Evolutionary conservation across 2,888 invertebrate species (phyloP), one percentile per base, ranked within the genome.

Genomic region (Scelioninae gen. 2): DNA sequence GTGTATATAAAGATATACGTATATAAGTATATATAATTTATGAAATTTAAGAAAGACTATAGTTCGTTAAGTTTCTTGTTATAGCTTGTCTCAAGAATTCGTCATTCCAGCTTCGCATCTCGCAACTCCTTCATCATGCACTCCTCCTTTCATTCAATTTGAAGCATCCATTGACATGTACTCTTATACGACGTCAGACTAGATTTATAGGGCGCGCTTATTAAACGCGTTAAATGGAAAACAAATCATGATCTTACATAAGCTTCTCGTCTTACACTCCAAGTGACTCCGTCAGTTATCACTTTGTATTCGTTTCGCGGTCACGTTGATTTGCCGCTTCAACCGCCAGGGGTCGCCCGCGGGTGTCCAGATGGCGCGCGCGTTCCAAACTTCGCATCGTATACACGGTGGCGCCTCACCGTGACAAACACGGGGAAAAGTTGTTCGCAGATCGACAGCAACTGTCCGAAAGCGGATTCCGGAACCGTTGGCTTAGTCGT

Each of bases 401-500:
- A 48, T 48, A 48, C 48, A n/a, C n/a, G n/a, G n/a, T n/a, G n/a
- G n/a, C n/a, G n/a, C n/a, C n/a, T n/a, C n/a, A n/a, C n/a, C n/a
- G n/a, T n/a, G n/a, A n/a, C n/a, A n/a, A n/a, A n/a, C n/a, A n/a
- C n/a, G n/a, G n/a, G n/a, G n/a, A n/a, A n/a, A n/a, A n/a, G n/a
- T n/a, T n/a, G n/a, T n/a, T n/a, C n/a, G n/a, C n/a, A n/a, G n/a
- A n/a, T n/a, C n/a, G n/a, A n/a, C n/a, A n/a, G n/a, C n/a, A n/a
- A n/a, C n/a, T n/a, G n/a, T n/a, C n/a, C n/a, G n/a, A 22, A 22
- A 22, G 22, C 22, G 31, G 10, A 31, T 6, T 9, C 5, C 2
- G 10, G 31, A 31, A 9, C 2, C 31, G 4, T 9, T 9, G 35
- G 25, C 81, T 89, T 89, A 91, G 85, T 91, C 91, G 78, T 91